phyloP scores from a whole-genome alignment of 2,888 invertebrate genomes.

The Cancer borealis region DNA sequence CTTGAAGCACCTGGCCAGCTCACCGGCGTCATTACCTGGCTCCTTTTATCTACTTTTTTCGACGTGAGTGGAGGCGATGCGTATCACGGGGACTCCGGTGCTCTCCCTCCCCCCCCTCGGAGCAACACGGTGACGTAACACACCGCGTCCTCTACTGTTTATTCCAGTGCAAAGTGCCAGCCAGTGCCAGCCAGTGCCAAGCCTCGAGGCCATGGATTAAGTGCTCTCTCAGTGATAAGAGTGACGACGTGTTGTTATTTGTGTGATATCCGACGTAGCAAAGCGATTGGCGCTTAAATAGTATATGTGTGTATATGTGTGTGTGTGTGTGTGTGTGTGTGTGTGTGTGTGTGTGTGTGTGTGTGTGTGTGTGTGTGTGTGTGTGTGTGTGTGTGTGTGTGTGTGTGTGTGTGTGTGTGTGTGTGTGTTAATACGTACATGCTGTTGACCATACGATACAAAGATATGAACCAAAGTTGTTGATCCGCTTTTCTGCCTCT shows the following conservation, averaged over 20 bases:
- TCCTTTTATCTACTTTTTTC: not conserved
- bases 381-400: conserved; percentile 32
- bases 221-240: not conserved
- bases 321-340: not conserved
- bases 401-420: not conserved
- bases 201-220: not conserved
- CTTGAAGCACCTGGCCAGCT: not conserved
- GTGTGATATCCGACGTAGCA: not conserved
- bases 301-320: no score
- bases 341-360: conserved; percentile 4
- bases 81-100: not conserved
- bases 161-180: not conserved
- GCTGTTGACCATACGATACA: not conserved
- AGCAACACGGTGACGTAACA: conserved; percentile 6
- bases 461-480: not conserved
- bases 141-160: conserved; percentile 1
- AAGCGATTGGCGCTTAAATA: no score
- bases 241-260: not conserved
- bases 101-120: not conserved
- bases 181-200: not conserved
- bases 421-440: not conserved
- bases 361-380: conserved; percentile 18
- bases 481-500: not conserved
- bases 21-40: not conserved
- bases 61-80: not conserved